Evolutionary conservation across 1,140 invertebrate species (phyloP), one percentile per base, ranked within the genome.

Genomic region (Aphelinus atriplicis): DNA sequence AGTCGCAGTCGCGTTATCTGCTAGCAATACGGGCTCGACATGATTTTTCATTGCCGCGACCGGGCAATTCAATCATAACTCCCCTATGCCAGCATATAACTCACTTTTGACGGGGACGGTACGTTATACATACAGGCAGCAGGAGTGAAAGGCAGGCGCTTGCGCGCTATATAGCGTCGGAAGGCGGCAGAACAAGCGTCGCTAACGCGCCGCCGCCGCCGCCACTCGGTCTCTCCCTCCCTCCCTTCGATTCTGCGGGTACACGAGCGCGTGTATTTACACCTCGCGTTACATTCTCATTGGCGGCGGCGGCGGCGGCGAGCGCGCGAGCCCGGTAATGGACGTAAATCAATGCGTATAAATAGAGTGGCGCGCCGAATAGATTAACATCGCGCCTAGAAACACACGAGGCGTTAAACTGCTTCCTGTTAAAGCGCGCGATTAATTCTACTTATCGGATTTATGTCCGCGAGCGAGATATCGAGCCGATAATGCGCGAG

Each of bases 381-480:
- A 71, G 73, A 75, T 75, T 71, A 75, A 64, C 73, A 70, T 70
- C 73, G 60, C 58, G 57, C 58, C 56, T 46, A 65, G 56, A 65
- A 66, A 53, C 51, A 66, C 48, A 48, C 66, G 73, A 75, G 66
- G 73, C 73, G 73, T 69, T 70, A 75, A 75, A 75, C 73, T 70
- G 73, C 73, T 75, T 75, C 73, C 66, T 75, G 73, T 67, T 69
- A 75, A 75, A 69, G 73, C 68, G 67, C 61, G 10, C 73, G 73
- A 75, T 75, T 75, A 75, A 75, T 75, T 66, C 73, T 66, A 71
- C 67, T 69, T 75, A 75, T 75, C 72, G 72, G 72, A 69, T 74
- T 74, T 74, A 74, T 69, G 43, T 60, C 50, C 46, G 64, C 51
- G 65, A 4, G 42, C 57, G 50, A 47, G 56, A 73, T 73, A 66